Conservation (phyloP, 2,113 vertebrate species). For the Bubo blakistoni region DNA sequence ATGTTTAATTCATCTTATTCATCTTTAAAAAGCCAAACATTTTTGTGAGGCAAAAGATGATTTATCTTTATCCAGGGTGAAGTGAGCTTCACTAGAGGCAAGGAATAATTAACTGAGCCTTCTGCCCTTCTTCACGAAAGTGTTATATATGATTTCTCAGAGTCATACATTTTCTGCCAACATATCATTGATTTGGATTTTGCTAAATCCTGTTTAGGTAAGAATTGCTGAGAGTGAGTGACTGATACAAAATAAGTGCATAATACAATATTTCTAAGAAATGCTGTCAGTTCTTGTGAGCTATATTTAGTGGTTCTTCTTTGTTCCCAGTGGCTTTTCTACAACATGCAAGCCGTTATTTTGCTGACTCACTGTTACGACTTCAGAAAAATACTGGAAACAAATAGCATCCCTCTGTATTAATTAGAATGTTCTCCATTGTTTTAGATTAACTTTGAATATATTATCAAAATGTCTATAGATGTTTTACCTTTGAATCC, state of each 20-base stretch:
- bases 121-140: background rate
- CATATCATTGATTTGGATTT: background rate
- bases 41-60: background rate
- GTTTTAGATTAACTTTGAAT: background rate
- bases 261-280: background rate
- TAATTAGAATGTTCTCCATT: background rate
- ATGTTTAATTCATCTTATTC: background rate
- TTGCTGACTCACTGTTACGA: background rate
- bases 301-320: background rate
- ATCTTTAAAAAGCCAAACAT: background rate
- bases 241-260: background rate
- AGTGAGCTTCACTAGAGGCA: background rate
- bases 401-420: background rate
- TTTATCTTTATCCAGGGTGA: background rate
- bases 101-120: background rate
- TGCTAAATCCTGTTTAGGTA: background rate
- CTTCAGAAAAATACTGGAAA: background rate
- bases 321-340: slow-evolving; percentile 23
- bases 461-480: background rate
- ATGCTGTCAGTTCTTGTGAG: background rate
- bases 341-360: background rate
- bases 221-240: background rate
- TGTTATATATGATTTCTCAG: background rate
- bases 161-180: background rate
- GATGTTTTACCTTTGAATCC: background rate